Base-by-base conservation (phyloP, 1,140 invertebrate genomes). In the Pogonognathellus flavescens region DNA sequence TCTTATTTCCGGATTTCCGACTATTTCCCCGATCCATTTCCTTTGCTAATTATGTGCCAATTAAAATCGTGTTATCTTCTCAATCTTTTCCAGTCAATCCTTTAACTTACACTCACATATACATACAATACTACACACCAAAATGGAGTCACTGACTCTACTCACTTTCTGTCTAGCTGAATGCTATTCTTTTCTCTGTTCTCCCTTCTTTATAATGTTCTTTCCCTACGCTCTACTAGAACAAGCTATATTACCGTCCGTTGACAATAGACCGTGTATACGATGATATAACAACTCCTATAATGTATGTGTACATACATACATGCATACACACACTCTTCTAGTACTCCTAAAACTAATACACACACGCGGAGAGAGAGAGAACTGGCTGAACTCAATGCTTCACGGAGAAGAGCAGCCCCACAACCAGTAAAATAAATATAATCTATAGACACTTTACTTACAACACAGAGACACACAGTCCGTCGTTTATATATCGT, bases 151-250 rank as follows among this genome's bases (percentile, higher is more conserved):
- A 76, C 70, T 76, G 70, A 76, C 70, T 76, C 70, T 76, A 76
- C 62, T 66, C 62, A 66, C 70, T 49, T 76, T 76, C 70, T 76
- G 70, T 76, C 70, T 76, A 76, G 62, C 62, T 66, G 62, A 66
- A 76, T 76, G 70, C 70, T 76, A 76, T 76, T 76, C 70, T 76
- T 76, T 76, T 76, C 70, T 76, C 70, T 76, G 70, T 76, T 66
- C 62, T 66, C 62, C 62, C 62, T 66, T 66, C 62, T 66, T 66
- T 66, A 66, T 41, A 41, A 41, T 66, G 62, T 66, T 76, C 70
- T 76, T 76, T 76, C 70, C 70, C 70, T 76, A 76, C 41, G 70
- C 70, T 76, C 70, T 76, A 50, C 70, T 76, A 76, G 70, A 66
- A 66, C 62, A 76, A 41, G 70, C 70, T 49, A 50, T 76, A 76